Conservation (phyloP, 2,113 vertebrate species). For the Anhinga rufa region DNA sequence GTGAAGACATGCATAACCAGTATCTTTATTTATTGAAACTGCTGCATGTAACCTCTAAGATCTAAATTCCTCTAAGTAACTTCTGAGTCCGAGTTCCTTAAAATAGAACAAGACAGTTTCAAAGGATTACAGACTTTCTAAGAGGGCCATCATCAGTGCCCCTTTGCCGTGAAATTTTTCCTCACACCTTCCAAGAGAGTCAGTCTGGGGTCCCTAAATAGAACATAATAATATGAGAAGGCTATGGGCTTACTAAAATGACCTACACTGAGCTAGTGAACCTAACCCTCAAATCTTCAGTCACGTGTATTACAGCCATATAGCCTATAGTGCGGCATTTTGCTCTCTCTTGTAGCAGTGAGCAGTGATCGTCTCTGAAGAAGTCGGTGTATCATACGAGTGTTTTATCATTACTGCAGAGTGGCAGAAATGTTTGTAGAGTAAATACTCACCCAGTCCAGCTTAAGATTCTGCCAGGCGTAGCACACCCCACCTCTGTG, state of each 20-base stretch:
- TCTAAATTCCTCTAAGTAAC: neutral
- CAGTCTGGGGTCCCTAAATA: neutral
- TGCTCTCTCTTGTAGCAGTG: neutral
- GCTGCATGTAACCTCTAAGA: neutral
- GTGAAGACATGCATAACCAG: neutral
- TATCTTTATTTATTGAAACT: neutral
- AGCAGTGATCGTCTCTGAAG: neutral
- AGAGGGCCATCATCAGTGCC: neutral
- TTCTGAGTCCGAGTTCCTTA: neutral
- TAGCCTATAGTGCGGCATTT: neutral
- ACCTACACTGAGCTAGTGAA: neutral
- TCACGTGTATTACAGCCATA: accelerated
- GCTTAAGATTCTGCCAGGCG: neutral
- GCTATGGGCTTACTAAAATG: neutral
- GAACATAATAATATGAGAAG: neutral
- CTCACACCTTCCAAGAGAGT: neutral
- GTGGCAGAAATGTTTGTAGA: neutral
- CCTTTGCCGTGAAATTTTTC: neutral
- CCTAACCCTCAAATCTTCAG: neutral
- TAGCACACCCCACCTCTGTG: neutral
- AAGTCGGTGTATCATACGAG: accelerated
- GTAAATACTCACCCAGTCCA: neutral
- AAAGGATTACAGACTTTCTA: neutral
- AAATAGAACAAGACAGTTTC: neutral
- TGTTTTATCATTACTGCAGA: neutral